phyloP scores from a whole-genome alignment of 2,888 invertebrate genomes.

The Mechanitis mazaeus region DNA sequence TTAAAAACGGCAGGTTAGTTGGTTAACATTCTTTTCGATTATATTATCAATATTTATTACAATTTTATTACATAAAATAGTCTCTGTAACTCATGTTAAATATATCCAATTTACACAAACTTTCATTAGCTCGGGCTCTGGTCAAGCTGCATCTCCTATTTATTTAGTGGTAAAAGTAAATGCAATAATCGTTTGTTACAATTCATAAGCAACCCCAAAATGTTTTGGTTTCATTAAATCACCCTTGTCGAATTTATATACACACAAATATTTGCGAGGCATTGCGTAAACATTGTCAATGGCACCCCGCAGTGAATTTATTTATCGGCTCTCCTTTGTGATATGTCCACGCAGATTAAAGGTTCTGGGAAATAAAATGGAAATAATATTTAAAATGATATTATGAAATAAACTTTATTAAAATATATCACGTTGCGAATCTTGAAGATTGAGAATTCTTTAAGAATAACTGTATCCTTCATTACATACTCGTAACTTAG shows the following conservation, averaged over 20 bases:
- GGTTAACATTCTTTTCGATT: too few species aligned
- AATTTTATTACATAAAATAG: too few species aligned
- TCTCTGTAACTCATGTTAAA: too few species aligned
- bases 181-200: slow-evolving; percentile 24
- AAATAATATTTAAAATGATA: neutral
- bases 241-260: slow-evolving; percentile 49
- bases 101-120: too few species aligned
- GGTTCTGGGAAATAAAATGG: neutral
- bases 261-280: slow-evolving; percentile 58
- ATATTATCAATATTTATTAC: too few species aligned
- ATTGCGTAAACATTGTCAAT: slow-evolving; percentile 57
- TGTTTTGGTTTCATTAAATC: slow-evolving; percentile 68
- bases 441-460: too few species aligned
- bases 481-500: too few species aligned
- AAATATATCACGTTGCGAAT: too few species aligned
- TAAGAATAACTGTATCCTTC: too few species aligned
- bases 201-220: slow-evolving; percentile 38
- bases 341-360: slow-evolving; percentile 20
- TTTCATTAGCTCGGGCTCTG: neutral
- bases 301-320: slow-evolving; percentile 51
- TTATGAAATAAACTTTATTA: neutral
- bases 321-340: slow-evolving; percentile 62
- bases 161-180: slow-evolving; percentile 25
- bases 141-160: slow-evolving; percentile 18
- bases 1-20: too few species aligned